Conservation (phyloP, 2,888 invertebrate genomes). For the Cybosia mesomella region DNA sequence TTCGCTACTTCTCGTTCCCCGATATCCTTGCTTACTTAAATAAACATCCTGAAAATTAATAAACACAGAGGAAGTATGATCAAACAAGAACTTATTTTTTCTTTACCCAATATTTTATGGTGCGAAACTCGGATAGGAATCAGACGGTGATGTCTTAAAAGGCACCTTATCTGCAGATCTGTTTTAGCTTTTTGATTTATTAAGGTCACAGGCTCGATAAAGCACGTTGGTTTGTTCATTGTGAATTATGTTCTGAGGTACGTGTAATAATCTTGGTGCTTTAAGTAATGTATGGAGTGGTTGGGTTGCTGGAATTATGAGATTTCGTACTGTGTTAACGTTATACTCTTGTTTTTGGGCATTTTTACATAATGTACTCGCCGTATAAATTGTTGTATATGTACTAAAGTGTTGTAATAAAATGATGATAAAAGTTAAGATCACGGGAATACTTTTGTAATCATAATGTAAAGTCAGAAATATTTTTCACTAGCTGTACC, state of each 20-base stretch:
- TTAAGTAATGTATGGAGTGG: conserved; percentile 13
- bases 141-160: conserved; percentile 62
- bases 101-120: conserved; percentile 28
- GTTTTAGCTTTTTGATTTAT: conserved; percentile 71
- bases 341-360: neutral
- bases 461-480: too few relatives aligned
- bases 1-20: neutral
- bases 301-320: neutral
- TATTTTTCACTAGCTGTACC: too few relatives aligned
- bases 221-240: conserved; percentile 38
- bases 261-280: conserved; percentile 13
- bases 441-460: too few relatives aligned
- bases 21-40: conserved; percentile 19
- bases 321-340: neutral
- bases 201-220: conserved; percentile 56
- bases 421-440: neutral
- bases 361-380: neutral
- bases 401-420: too few relatives aligned
- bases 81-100: conserved; percentile 22
- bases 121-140: conserved; percentile 44
- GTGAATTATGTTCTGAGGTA: conserved; percentile 18
- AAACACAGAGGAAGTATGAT: conserved; percentile 20
- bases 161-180: conserved; percentile 69
- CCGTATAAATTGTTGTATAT: neutral
- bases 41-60: conserved; percentile 28